Evolutionary conservation across 2,888 invertebrate species (phyloP).

Genomic region (Heteropelma amictum): DNA sequence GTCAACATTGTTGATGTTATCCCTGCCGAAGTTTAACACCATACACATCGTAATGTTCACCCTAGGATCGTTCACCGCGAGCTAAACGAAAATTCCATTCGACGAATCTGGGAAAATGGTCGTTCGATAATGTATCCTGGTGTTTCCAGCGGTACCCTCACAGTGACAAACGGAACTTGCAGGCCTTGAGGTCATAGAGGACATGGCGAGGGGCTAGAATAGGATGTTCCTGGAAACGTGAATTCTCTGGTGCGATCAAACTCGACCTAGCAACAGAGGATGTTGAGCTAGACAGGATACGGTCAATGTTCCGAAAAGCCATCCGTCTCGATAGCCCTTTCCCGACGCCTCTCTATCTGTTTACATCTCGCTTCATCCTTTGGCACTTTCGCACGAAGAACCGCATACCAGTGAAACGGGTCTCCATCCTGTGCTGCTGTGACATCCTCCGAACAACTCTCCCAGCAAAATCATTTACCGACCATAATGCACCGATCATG

Average conservation of each 20-base stretch:
- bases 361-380: conserved; percentile 12
- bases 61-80: no score
- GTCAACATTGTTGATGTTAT: no score
- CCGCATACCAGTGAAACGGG: conserved; percentile 50
- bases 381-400: conserved; percentile 32
- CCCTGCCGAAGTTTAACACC: no score
- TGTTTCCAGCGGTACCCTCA: no score
- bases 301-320: conserved; percentile 74
- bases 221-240: conserved; percentile 46
- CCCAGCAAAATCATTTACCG: conserved; percentile 34
- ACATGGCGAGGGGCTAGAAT: conserved; percentile 30
- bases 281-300: conserved; percentile 72
- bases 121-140: no score
- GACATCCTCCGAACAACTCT: conserved; percentile 14
- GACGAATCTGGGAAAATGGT: no score
- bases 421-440: conserved; percentile 26
- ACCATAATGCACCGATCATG: conserved; percentile 12
- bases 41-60: no score
- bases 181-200: not conserved
- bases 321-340: conserved; percentile 69
- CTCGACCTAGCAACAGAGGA: conserved; percentile 61
- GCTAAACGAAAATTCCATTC: no score
- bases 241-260: conserved; percentile 44
- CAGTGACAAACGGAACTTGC: no score
- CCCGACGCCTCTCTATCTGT: conserved; percentile 26